These are phyloP conservation scores for Acanthopagrus latus DNA, from an alignment of 2,797 vertebrate species.

Conservation along the genomic window DNA sequence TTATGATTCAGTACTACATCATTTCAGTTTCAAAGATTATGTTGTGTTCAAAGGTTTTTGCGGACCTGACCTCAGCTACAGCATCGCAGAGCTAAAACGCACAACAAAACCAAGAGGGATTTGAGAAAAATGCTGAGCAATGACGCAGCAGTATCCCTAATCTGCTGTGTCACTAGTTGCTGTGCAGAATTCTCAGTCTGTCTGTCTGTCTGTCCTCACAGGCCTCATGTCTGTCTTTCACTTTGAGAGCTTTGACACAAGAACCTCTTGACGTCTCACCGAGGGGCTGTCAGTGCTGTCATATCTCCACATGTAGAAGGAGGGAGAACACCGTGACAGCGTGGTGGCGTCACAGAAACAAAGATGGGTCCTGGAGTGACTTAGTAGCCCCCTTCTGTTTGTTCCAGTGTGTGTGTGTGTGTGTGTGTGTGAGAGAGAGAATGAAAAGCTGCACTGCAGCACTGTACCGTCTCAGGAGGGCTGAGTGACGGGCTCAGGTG, in stretches of 20 bases:
- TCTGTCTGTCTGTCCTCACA: conserved; percentile 15
- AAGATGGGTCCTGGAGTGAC: conserved; percentile 32
- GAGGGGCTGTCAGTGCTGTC: conserved; percentile 30
- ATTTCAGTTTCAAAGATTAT: not conserved
- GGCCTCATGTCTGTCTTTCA: conserved; percentile 26
- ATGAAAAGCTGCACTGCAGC: conserved; percentile 28
- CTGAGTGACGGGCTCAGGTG: conserved; percentile 27
- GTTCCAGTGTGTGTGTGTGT: not conserved
- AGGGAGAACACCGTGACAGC: conserved; percentile 24
- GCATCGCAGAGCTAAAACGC: not conserved
- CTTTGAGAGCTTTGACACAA: conserved; percentile 23
- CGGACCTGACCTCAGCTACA: not conserved
- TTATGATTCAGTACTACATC: not conserved
- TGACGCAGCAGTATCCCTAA: conserved; percentile 1
- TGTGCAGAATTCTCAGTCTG: not conserved
- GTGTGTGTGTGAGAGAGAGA: conserved; percentile 7
- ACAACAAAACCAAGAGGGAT: not conserved
- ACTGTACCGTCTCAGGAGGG: conserved; percentile 18
- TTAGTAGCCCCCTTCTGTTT: not conserved
- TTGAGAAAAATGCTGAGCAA: conserved; percentile 7
- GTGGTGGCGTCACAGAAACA: conserved; percentile 19
- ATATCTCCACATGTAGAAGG: not conserved
- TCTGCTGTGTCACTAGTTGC: conserved; percentile 13
- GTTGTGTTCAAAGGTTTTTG: not conserved
- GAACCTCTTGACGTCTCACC: conserved; percentile 14